Base-by-base conservation (phyloP, 2,113 vertebrate species). In the Speoplatyrhinus poulsoni region DNA sequence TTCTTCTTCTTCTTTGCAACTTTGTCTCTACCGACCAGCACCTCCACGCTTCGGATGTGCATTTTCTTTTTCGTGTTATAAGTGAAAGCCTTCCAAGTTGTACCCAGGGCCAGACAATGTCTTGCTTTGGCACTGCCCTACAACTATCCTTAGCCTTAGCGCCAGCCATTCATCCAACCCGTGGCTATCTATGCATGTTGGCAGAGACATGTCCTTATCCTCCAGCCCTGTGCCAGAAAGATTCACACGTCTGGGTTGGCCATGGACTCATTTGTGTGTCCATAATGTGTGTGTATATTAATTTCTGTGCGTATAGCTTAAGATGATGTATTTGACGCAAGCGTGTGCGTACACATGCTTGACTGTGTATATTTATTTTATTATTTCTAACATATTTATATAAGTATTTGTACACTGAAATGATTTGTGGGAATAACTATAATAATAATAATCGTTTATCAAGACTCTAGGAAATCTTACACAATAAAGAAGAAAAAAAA, bases 131-230 rank as follows among this genome's bases (percentile, higher is more conserved):
- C 50, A 62, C 15, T 26, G 52, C 55, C 66, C 70, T 64, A 67
- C 61, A 65, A 72, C 65, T 82, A 70, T 80, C 62, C 81, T 79
- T 85, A 76, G 70, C 36, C 55, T 46, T 36, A 11, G 64, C 69
- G 82, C 82, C 86, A 87, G 76, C 70, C 61, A 76, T 85, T 81
- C 62, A 77, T 60, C 71, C 69, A 48, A 65, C 65, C 75, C 65
- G 59, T 10, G 67, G 59, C 78, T 73, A 70, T 63, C 70, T 56
- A 69, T 69, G 75, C 59, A 50, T 1, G 4, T 59, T 82, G 79
- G 80, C 55, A 75, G 61, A n/a, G 53, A 17, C 19, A 61, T 26
- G 16, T 2, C 50, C 60, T 63, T 48, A 10, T 16, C 62, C 9
- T 26, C 4, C 0, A 5, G 11, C 59, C 17, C 48, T 12, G 33